Evolutionary conservation across 2,797 vertebrate species (phyloP).

Genomic region (Phylloscopus collybita): DNA sequence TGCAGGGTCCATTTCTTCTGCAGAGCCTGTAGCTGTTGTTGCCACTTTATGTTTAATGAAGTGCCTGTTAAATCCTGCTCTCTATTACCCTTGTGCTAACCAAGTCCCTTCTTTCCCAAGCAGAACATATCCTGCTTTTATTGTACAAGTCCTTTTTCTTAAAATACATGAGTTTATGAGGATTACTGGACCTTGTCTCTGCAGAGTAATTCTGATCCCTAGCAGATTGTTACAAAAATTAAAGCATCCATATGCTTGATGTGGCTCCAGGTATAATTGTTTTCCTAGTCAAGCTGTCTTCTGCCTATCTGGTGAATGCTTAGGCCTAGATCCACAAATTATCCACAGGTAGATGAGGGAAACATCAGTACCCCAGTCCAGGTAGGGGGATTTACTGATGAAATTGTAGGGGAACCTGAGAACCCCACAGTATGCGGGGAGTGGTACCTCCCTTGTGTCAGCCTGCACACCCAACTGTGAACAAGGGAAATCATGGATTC

Average conservation of each 20-base stretch:
- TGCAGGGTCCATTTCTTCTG: fast-evolving
- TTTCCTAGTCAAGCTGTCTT: not conserved
- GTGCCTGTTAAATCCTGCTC: not conserved
- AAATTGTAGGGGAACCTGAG: no score
- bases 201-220: not conserved
- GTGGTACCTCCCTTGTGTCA: not conserved
- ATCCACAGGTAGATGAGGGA: not conserved
- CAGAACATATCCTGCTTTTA: not conserved
- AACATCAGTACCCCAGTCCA: not conserved
- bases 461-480: not conserved
- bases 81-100: not conserved
- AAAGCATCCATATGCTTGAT: not conserved
- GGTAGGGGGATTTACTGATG: not conserved
- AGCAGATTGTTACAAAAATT: not conserved
- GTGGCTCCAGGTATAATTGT: not conserved
- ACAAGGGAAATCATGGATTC: not conserved
- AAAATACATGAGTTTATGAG: not conserved
- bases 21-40: not conserved
- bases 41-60: not conserved
- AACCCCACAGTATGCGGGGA: fast-evolving
- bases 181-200: not conserved
- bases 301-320: not conserved
- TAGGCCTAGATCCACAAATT: not conserved
- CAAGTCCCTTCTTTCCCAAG: not conserved
- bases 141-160: not conserved